Evolutionary conservation across 2,888 invertebrate genomes (phyloP).

Genomic region (Himalopsyche japonica): DNA sequence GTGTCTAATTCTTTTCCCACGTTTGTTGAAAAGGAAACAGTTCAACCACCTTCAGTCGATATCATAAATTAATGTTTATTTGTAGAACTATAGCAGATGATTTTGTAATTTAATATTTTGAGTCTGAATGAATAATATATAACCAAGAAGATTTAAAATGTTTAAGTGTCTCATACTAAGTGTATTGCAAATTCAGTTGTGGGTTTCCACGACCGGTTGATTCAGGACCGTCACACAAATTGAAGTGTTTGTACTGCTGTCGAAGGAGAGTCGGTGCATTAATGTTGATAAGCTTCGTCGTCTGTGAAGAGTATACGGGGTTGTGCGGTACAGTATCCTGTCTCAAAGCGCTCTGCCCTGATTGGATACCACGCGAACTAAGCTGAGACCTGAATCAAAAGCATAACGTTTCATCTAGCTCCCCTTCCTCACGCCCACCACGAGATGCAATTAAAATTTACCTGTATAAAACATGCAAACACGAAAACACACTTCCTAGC

Average conservation of each 20-base stretch:
- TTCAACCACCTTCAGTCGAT: too few relatives aligned
- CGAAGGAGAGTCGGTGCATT: not conserved
- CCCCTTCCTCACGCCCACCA: not conserved
- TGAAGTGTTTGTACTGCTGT: not conserved
- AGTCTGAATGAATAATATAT: too few relatives aligned
- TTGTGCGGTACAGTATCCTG: not conserved
- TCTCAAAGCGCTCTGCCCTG: not conserved
- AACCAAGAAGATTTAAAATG: too few relatives aligned
- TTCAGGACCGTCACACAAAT: not conserved
- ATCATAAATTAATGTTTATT: too few relatives aligned
- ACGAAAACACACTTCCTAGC: not conserved
- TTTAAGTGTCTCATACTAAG: too few relatives aligned
- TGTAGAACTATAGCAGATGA: too few relatives aligned
- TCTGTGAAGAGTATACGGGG: not conserved
- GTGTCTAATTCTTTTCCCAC: too few relatives aligned
- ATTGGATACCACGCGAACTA: not conserved
- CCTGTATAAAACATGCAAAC: not conserved
- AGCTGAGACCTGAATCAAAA: not conserved
- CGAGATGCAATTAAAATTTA: not conserved
- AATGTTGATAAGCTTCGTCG: not conserved
- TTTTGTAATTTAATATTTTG: too few relatives aligned
- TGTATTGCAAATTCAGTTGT: too few relatives aligned
- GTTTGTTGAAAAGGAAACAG: too few relatives aligned
- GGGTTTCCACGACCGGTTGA: too few relatives aligned
- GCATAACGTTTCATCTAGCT: not conserved